phyloP scores from a whole-genome alignment of 2,113 vertebrate genomes.

The Perca flavescens region DNA sequence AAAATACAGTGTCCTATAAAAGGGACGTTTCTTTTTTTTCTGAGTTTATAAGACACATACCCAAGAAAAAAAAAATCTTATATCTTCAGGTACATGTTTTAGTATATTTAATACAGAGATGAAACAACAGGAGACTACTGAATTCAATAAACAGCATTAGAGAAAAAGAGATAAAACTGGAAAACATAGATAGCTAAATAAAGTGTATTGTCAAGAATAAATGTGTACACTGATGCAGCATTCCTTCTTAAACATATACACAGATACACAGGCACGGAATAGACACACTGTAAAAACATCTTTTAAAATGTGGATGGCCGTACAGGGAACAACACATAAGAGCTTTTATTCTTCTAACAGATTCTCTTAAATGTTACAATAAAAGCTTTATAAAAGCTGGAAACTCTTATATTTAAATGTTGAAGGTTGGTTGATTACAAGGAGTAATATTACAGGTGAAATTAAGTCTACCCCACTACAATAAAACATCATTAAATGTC shows the following conservation, averaged over 20 bases:
- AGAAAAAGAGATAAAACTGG: constrained; percentile 2
- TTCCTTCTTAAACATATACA: constrained; percentile 46
- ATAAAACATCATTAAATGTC: constrained; percentile 58
- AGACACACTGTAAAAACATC: constrained; percentile 18
- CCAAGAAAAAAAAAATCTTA: not conserved
- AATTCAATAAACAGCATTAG: constrained; percentile 28
- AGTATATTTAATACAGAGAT: constrained; percentile 77
- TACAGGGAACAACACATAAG: constrained; percentile 11
- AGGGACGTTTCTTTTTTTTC: too few relatives aligned
- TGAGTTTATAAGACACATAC: not conserved
- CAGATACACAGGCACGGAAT: not conserved
- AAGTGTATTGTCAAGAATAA: constrained; percentile 71
- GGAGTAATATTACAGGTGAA: constrained; percentile 29
- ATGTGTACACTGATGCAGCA: constrained; percentile 60
- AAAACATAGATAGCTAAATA: constrained; percentile 77
- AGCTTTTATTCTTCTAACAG: constrained; percentile 27
- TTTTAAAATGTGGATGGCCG: constrained; percentile 30
- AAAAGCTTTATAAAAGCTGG: constrained; percentile 84
- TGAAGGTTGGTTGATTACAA: constrained; percentile 62
- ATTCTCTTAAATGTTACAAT: constrained; percentile 50
- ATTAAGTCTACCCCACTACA: constrained; percentile 35
- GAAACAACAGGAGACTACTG: constrained; percentile 36
- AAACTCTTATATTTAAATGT: constrained; percentile 35
- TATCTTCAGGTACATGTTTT: constrained; percentile 47
- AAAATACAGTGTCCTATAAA: too few relatives aligned